Evolutionary conservation across 2,888 invertebrate species (phyloP).

Genomic region (Drosophila siamana): DNA sequence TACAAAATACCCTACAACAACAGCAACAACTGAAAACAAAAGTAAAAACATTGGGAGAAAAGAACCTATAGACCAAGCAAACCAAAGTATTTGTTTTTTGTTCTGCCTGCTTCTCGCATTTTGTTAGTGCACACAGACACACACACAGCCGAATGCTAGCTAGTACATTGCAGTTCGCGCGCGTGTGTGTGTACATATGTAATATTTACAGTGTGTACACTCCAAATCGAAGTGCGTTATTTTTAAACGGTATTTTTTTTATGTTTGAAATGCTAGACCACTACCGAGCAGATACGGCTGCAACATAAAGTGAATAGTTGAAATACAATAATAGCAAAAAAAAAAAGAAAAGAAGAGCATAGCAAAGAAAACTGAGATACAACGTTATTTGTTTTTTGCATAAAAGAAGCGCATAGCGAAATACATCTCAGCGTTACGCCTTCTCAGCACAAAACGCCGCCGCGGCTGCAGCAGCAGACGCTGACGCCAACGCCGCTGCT

Average conservation of each 20-base stretch:
- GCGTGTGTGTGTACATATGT: conserved; percentile 14
- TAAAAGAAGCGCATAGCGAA: conserved; percentile 14
- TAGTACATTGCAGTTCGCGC: neutral
- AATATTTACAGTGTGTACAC: conserved; percentile 45
- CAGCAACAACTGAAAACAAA: conserved; percentile 37
- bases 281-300: conserved; percentile 26
- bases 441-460: conserved; percentile 66
- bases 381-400: conserved; percentile 10
- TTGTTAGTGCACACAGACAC: conserved; percentile 23
- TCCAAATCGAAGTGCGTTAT: conserved; percentile 58
- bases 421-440: conserved; percentile 48
- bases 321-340: neutral
- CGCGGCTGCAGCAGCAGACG: conserved; percentile 30
- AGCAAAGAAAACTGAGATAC: conserved; percentile 3
- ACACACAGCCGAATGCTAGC: neutral
- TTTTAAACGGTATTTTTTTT: conserved; percentile 53
- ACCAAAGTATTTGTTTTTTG: conserved; percentile 16
- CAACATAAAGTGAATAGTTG: conserved; percentile 17
- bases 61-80: conserved; percentile 39
- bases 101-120: conserved; percentile 39
- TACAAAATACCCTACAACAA: conserved; percentile 31
- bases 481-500: conserved; percentile 39
- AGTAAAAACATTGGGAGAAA: conserved; percentile 43
- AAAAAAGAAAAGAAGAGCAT: neutral
- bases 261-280: conserved; percentile 35